Evolutionary conservation across 2,113 vertebrate species (phyloP).

Genomic region (Peromyscus maniculatus): DNA sequence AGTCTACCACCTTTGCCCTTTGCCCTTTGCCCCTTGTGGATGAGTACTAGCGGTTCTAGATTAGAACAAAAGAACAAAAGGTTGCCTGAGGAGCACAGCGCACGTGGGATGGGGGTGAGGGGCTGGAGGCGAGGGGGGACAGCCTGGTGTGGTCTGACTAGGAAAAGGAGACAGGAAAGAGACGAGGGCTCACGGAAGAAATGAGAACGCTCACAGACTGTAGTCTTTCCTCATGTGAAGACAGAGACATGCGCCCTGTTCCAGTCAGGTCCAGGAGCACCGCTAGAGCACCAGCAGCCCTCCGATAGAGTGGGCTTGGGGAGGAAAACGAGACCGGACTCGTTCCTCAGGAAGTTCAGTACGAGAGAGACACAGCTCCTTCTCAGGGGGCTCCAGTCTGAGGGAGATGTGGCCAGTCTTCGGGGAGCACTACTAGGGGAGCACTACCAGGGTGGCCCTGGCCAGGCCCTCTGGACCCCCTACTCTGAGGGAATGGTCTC

Average conservation of each 20-base stretch:
- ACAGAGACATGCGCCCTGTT: not conserved
- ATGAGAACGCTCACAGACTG: no score
- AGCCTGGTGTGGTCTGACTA: not conserved
- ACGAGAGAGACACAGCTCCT: not conserved
- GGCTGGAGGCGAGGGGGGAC: not conserved
- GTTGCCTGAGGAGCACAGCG: not conserved
- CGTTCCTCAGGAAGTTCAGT: not conserved
- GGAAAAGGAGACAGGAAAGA: not conserved
- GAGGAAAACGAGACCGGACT: not conserved
- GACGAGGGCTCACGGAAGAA: not conserved
- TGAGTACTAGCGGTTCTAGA: not conserved
- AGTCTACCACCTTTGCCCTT: slow-evolving; percentile 68
- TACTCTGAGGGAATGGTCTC: not conserved
- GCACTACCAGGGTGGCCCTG: no score
- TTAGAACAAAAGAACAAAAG: not conserved
- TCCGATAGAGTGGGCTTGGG: accelerated
- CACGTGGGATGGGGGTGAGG: accelerated
- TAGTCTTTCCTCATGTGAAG: not conserved
- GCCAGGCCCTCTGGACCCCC: not conserved
- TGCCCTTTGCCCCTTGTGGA: slow-evolving; percentile 42
- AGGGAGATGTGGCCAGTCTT: not conserved
- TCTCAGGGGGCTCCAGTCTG: not conserved
- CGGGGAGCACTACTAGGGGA: not conserved
- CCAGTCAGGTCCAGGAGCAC: not conserved
- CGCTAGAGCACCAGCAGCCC: not conserved